phyloP scores from a whole-genome alignment of 2,797 vertebrate genomes.

The Strix occidentalis region DNA sequence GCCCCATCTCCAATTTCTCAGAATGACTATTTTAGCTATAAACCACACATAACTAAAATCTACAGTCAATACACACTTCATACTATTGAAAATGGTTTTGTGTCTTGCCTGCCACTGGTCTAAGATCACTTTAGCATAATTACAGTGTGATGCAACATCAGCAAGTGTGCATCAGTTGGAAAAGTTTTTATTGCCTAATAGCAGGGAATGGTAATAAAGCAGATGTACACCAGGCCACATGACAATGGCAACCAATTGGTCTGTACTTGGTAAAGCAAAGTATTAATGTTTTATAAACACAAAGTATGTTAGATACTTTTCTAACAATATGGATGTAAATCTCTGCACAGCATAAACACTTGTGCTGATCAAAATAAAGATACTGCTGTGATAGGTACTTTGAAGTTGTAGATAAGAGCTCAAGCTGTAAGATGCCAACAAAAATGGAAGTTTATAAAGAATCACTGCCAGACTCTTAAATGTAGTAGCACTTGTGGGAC shows the following conservation, averaged over 20 bases:
- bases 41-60: background rate
- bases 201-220: slow-evolving; percentile 47
- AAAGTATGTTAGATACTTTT: background rate
- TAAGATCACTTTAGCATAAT: slow-evolving; percentile 43
- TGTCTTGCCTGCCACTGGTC: slow-evolving; percentile 24
- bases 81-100: background rate
- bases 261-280: slow-evolving; percentile 35
- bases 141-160: slow-evolving; percentile 6
- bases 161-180: background rate
- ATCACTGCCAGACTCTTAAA: slow-evolving; percentile 56
- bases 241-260: slow-evolving; percentile 39
- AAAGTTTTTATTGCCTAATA: slow-evolving; percentile 54
- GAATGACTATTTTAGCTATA: background rate
- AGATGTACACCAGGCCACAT: slow-evolving; percentile 41
- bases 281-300: slow-evolving; percentile 47
- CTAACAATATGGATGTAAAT: slow-evolving; percentile 34
- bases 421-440: slow-evolving; percentile 43
- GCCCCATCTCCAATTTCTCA: background rate
- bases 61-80: background rate
- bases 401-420: slow-evolving; percentile 52
- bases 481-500: slow-evolving; percentile 47
- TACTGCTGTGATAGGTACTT: slow-evolving; percentile 51
- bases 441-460: slow-evolving; percentile 52
- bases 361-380: slow-evolving; percentile 33
- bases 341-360: slow-evolving; percentile 41